A percentile compares a stretch with the other conserved stretches of the same genome.
phyloP scores from a whole-genome alignment of 2,113 vertebrate species.

The Telmatochromis sp. region DNA sequence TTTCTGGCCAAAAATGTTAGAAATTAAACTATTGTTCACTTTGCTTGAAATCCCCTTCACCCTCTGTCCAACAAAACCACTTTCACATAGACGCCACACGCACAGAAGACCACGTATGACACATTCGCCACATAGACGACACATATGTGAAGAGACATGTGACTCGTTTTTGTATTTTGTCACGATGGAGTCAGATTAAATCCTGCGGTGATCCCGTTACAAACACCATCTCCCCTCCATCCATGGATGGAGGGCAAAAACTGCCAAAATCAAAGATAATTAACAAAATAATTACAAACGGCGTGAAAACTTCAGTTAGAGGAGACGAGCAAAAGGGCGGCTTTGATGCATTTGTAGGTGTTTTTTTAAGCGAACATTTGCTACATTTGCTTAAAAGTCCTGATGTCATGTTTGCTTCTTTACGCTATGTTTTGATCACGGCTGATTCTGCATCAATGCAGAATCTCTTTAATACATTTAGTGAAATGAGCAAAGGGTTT shows the following conservation, averaged over 20 bases:
- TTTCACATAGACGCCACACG: not conserved
- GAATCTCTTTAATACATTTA: not conserved
- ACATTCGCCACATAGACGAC: not conserved
- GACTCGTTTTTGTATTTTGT: not conserved
- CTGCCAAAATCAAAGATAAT: not conserved
- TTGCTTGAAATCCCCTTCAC: not conserved
- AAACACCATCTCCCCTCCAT: not conserved
- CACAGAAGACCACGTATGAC: not conserved
- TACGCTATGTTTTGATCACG: accelerated
- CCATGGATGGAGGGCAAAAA: accelerated
- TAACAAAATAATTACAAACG: not conserved
- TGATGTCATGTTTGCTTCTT: not conserved
- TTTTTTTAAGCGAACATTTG: not conserved
- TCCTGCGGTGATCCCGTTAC: accelerated
- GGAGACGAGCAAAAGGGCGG: not conserved
- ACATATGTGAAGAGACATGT: not conserved
- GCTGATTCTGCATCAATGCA: not conserved
- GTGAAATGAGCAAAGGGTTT: not conserved
- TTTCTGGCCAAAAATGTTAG: accelerated
- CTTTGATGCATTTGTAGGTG: no score
- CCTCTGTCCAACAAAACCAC: not conserved
- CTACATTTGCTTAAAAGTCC: not conserved
- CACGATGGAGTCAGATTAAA: not conserved
- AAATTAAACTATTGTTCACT: not conserved
- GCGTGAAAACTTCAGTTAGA: no score